Base-by-base conservation (phyloP, 2,888 invertebrate genomes). In the Holacanthella duospinosa region DNA sequence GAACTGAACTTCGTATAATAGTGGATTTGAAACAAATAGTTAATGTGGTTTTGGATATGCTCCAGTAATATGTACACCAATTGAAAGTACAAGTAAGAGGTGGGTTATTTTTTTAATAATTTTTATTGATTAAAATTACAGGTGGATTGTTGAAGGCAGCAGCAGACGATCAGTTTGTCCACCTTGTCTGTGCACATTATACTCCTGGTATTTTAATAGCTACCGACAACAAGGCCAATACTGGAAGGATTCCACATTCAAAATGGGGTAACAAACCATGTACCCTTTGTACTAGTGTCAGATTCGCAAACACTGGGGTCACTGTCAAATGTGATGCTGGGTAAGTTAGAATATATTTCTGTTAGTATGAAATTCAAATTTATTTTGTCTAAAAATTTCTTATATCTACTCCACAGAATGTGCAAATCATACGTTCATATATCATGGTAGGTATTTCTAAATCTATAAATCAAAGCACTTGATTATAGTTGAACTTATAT, bases 321-420 rank as follows among this genome's bases (percentile, higher is more conserved):
- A 92, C 93, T 76, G 92, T 97, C 61, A 89, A 90, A 66, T 99
- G 99, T 79, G 99, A 99, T 79, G 97, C 97, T 12, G 99, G 97
- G 28, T n/a, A n/a, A n/a, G n/a, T n/a, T n/a, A n/a, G n/a, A n/a
- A n/a, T n/a, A n/a, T n/a, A n/a, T n/a, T n/a, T n/a, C n/a, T n/a
- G n/a, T n/a, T n/a, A n/a, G n/a, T n/a, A n/a, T n/a, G n/a, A n/a
- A n/a, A n/a, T n/a, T n/a, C n/a, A n/a, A n/a, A n/a, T n/a, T n/a
- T n/a, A n/a, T n/a, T n/a, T n/a, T n/a, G n/a, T n/a, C n/a, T n/a
- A n/a, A n/a, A n/a, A n/a, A n/a, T n/a, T n/a, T n/a, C n/a, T n/a
- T n/a, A n/a, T n/a, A n/a, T n/a, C n/a, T n/a, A n/a, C n/a, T n/a
- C n/a, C n/a, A n/a, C n/a, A n/a, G n/a, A n/a, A 88, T 99, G 85